Percentiles rank a stretch among this genome's conserved stretches.
phyloP scores from a whole-genome alignment of 2,113 vertebrate species.

The Apodemus speciosus region DNA sequence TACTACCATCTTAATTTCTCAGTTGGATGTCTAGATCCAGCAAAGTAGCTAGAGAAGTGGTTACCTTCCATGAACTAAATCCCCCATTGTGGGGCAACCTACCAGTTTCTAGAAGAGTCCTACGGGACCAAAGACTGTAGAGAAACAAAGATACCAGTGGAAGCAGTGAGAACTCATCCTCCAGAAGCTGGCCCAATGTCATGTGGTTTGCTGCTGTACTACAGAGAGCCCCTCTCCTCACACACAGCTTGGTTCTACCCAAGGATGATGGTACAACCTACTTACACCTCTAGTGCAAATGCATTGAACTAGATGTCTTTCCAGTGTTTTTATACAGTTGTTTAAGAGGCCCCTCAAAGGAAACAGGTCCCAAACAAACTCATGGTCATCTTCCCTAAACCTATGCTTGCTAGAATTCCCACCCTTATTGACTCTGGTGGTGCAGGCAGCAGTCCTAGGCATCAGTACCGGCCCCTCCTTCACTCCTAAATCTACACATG shows the following conservation, averaged over 20 bases:
- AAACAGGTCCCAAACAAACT: neutral
- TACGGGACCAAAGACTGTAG: neutral
- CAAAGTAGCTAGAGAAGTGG: neutral
- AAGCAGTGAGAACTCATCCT: no score
- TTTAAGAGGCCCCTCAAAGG: neutral
- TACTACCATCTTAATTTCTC: neutral
- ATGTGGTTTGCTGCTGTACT: neutral
- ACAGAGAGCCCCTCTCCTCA: neutral
- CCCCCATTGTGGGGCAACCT: neutral
- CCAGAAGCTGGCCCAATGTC: neutral
- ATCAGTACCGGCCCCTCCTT: neutral
- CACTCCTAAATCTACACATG: neutral
- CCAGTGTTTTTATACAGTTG: neutral
- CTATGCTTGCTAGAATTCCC: neutral
- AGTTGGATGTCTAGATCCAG: neutral
- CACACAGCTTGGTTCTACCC: neutral
- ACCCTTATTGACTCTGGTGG: neutral
- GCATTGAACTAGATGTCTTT: neutral
- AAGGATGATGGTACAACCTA: neutral
- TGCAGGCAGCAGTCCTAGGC: neutral
- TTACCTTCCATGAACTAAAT: neutral
- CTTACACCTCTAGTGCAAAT: neutral
- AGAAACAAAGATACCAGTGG: neutral
- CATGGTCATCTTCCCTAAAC: neutral
- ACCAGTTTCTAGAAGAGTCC: neutral